Base-by-base conservation (phyloP, 2,888 invertebrate genomes). In the Phorcus lineatus region DNA sequence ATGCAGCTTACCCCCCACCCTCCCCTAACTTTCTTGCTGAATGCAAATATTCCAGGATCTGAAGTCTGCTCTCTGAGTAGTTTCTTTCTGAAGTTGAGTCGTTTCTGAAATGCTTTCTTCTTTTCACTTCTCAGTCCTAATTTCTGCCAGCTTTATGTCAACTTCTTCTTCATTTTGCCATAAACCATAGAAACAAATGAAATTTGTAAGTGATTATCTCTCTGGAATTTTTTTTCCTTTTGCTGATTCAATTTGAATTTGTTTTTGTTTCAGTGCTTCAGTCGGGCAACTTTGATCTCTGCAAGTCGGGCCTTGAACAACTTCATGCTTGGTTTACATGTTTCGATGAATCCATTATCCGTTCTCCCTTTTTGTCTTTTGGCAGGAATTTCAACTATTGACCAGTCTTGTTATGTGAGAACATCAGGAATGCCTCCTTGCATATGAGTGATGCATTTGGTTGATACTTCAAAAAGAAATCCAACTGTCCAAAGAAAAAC, bases 331-430 rank as follows among this genome's bases (percentile, higher is more conserved):
- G 4, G 4, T 28, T 16, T 17, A 28, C 67, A 67, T 67, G 67
- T 31, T 67, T 28, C 0, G 31, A 31, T n/a, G 67, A 67, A 36
- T 67, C 67, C 67, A 31, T 36, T 1, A 67, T 67, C 3, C 9
- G 36, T 31, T 28, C 7, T 16, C 16, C 67, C 28, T 36, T 28
- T 67, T 67, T 28, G 0, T 28, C 36, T 13, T 28, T 28, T 7
- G 67, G 67, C 36, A 67, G 36, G 9, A 31, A 67, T 67, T 67
- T 28, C 67, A 67, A 36, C 67, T 31, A 67, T 28, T 67, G 67
- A 2, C 67, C 67, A 67, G 67, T 67, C 17, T 67, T 67, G 67
- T 67, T 67, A 17, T 67, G 67, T 6, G 67, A 67, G 28, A 67
- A 67, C 67, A 67, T 67, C 31, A 67, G 17, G 28, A 67, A 67